Evolutionary conservation across 2,113 vertebrate genomes (phyloP), one percentile per base, ranked within the genome.

Genomic region (Macaca nemestrina): DNA sequence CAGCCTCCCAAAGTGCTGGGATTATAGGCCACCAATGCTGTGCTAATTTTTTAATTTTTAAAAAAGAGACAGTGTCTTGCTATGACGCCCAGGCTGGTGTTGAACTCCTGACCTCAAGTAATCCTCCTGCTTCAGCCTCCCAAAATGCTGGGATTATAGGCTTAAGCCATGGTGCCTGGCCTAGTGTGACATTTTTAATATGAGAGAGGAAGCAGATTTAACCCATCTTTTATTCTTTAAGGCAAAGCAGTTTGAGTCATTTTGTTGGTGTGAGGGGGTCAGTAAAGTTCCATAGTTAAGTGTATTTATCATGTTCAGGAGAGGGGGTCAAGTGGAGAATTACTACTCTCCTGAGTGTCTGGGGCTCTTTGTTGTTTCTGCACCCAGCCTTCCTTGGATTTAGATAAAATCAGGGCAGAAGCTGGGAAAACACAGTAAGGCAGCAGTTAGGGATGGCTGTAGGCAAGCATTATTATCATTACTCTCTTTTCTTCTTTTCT

Each of bases 171-270:
- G 61, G 61, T 64, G 61, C 27, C 61, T 64, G 61, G 61, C 27
- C 61, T 64, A 64, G 67, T 68, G 32, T 68, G 67, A 6, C 67
- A 68, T 82, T 73, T 95, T 92, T 85, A 52, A 50, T 88, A 50
- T 52, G 86, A 95, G 48, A 80, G 5, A 96, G 43, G 57, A 92
- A 83, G 35, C 52, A 43, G 18, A 38, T 35, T 75, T 90, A 86
- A 67, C 22, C 23, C 45, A 70, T 55, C 14, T 92, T 91, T 97
- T 94, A 40, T 76, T 94, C 50, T 79, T 96, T 43, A 79, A 90
- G 61, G n/a, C 50, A 93, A 95, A 93, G 23, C 14, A 90, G 11
- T 88, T 87, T 87, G 86, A 94, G n/a, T 85, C 32, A 89, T 92
- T 94, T 91, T 96, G 76, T 90, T 73, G 59, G 16, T 82, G 20